A percentile compares a stretch with the other conserved stretches of the same genome.
phyloP scores from a whole-genome alignment of 1,140 invertebrate genomes.

The Notospermus geniculatus region DNA sequence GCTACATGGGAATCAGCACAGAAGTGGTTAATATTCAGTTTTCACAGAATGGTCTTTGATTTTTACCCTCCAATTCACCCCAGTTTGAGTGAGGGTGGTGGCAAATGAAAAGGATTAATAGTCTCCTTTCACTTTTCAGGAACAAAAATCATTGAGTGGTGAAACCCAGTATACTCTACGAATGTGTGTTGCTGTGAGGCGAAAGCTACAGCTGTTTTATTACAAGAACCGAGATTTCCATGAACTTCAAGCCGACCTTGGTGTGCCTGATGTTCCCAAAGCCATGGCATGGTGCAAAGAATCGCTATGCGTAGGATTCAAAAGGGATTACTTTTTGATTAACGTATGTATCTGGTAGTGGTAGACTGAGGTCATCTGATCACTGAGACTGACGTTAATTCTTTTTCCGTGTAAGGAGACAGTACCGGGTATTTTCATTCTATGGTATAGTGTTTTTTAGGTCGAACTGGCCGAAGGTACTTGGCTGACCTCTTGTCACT shows the following conservation, averaged over 20 bases:
- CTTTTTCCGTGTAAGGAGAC: too few species aligned
- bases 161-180: slow-evolving; percentile 72
- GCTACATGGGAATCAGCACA: too few species aligned
- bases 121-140: slow-evolving; percentile 38
- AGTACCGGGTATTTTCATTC: too few species aligned
- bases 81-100: background rate
- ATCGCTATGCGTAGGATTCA: slow-evolving; percentile 79
- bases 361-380: background rate
- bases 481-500: too few species aligned
- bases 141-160: slow-evolving; percentile 65
- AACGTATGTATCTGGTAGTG: slow-evolving; percentile 61
- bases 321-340: slow-evolving; percentile 76
- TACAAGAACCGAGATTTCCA: slow-evolving; percentile 84
- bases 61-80: too few species aligned
- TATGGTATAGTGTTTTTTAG: too few species aligned
- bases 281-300: slow-evolving; percentile 83
- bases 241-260: slow-evolving; percentile 70
- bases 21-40: too few species aligned
- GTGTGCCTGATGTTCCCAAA: slow-evolving; percentile 78
- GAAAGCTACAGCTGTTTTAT: slow-evolving; percentile 81
- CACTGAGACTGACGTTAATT: slow-evolving; percentile 6
- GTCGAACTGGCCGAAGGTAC: too few species aligned
- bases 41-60: too few species aligned
- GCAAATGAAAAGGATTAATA: background rate
- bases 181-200: slow-evolving; percentile 83